Evolutionary conservation across 1,140 invertebrate species (phyloP).

Genomic region (Listronotus bonariensis): DNA sequence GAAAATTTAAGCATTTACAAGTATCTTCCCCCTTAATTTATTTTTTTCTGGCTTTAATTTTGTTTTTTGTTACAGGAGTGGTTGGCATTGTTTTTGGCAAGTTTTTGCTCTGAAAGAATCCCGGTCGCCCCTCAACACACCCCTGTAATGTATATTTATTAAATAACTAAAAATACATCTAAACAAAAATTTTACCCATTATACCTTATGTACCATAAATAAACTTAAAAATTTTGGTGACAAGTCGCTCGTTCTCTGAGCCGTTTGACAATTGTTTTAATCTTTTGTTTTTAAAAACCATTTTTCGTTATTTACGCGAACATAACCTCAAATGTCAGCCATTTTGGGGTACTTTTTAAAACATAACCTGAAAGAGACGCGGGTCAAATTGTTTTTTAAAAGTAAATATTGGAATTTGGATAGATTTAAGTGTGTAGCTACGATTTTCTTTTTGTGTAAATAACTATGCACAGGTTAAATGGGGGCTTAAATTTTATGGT

Average conservation of each 20-base stretch:
- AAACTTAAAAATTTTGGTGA: conserved; percentile 27
- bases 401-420: neutral
- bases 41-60: conserved; percentile 11
- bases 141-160: conserved; percentile 49
- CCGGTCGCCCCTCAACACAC: conserved; percentile 28
- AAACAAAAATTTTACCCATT: conserved; percentile 35
- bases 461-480: conserved; percentile 8
- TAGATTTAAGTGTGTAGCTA: conserved; percentile 20
- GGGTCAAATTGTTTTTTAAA: neutral
- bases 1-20: too few relatives aligned
- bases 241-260: conserved; percentile 2
- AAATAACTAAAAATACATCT: conserved; percentile 43
- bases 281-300: neutral
- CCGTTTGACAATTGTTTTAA: neutral
- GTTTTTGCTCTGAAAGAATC: conserved; percentile 50
- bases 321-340: neutral
- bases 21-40: too few relatives aligned
- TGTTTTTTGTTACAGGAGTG: conserved; percentile 39
- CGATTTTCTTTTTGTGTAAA: conserved; percentile 13
- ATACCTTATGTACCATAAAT: conserved; percentile 44
- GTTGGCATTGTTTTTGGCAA: conserved; percentile 51
- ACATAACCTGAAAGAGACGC: too few relatives aligned
- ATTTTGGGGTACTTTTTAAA: too few relatives aligned
- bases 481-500: conserved; percentile 10
- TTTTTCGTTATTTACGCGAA: neutral